These are phyloP conservation scores for Andricus curvator DNA, from an alignment of 2,888 invertebrate genomes.

Conservation along the genomic window DNA sequence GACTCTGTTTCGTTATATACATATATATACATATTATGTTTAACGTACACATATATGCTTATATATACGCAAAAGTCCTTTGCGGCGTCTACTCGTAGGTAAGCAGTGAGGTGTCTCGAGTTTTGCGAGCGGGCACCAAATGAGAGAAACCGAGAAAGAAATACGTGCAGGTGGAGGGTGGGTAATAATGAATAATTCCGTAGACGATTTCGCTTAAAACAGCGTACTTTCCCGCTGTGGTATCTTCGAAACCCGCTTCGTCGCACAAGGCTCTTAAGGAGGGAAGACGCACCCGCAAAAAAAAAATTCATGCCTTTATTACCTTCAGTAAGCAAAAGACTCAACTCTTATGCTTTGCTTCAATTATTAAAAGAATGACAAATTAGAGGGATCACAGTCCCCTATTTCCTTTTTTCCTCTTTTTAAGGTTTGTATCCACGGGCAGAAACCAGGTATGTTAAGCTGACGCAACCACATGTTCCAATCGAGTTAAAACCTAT, in stretches of 20 bases:
- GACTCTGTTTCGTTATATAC: constrained; percentile 25
- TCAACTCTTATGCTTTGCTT: neutral
- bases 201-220: constrained; percentile 67
- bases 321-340: constrained; percentile 21
- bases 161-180: constrained; percentile 29
- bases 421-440: too few relatives aligned
- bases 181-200: constrained; percentile 74
- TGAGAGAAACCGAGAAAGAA: constrained; percentile 26
- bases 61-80: neutral
- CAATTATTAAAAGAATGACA: constrained; percentile 4
- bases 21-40: constrained; percentile 26
- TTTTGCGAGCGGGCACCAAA: constrained; percentile 9
- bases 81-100: neutral
- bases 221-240: constrained; percentile 63
- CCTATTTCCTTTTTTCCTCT: too few relatives aligned
- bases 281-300: neutral
- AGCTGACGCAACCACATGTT: too few relatives aligned
- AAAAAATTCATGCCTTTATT: constrained; percentile 35
- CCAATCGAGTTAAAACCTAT: too few relatives aligned
- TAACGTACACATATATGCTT: neutral
- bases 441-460: too few relatives aligned
- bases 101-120: constrained; percentile 13
- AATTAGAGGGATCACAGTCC: too few relatives aligned
- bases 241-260: constrained; percentile 51
- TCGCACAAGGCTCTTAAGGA: constrained; percentile 27